Conservation (phyloP, 2,797 vertebrate species). For the Etheostoma perlongum region DNA sequence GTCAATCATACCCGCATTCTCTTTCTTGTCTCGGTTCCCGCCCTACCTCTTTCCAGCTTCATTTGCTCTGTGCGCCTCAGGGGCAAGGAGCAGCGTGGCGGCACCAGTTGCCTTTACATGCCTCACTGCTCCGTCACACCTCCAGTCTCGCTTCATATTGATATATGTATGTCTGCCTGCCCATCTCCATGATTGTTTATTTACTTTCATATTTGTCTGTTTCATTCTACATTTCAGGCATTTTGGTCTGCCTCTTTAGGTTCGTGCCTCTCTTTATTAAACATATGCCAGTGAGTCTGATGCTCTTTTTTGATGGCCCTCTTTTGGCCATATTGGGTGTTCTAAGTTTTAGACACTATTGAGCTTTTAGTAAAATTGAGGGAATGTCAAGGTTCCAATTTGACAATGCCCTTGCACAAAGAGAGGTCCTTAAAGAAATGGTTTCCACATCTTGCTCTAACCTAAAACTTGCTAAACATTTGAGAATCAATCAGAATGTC, state of each 20-base stretch:
- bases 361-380: not conserved
- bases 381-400: not conserved
- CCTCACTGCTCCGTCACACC: slow-evolving; percentile 66
- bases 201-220: slow-evolving; percentile 33
- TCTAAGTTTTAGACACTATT: not conserved
- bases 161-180: slow-evolving; percentile 57
- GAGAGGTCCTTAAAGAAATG: not conserved
- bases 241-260: slow-evolving; percentile 12
- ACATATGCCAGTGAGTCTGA: not conserved
- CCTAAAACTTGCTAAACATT: slow-evolving; percentile 19
- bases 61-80: slow-evolving; percentile 47
- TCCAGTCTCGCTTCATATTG: slow-evolving; percentile 65
- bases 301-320: not conserved
- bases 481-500: slow-evolving; percentile 17
- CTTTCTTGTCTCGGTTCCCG: slow-evolving; percentile 27
- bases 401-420: not conserved
- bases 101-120: slow-evolving; percentile 75
- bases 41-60: slow-evolving; percentile 48
- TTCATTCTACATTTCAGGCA: slow-evolving; percentile 26
- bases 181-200: slow-evolving; percentile 50
- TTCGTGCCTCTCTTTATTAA: not conserved
- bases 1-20: slow-evolving; percentile 56
- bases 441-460: slow-evolving; percentile 2
- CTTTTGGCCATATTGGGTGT: not conserved
- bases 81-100: slow-evolving; percentile 50